A percentile compares a stretch with the other conserved stretches of the same genome.
These are phyloP conservation scores for Otolemur crassicaudatus DNA, from an alignment of 2,797 vertebrate species.

Conservation along the genomic window DNA sequence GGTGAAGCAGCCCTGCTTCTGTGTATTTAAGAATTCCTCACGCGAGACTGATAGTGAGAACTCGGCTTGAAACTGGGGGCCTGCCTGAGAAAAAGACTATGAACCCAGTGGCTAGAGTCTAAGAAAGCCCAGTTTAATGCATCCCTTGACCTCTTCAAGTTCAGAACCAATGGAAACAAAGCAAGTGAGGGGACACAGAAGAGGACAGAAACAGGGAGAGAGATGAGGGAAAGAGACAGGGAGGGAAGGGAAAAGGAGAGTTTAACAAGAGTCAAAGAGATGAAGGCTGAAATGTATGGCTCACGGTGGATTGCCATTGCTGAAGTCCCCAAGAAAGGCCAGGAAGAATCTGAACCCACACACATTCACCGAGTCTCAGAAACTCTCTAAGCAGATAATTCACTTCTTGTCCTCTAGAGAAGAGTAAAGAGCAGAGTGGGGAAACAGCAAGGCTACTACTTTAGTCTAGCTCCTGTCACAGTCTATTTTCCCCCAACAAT, in stretches of 20 bases:
- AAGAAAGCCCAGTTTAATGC: not conserved
- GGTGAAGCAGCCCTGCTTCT: not conserved
- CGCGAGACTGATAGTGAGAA: not conserved
- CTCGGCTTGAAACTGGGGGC: not conserved
- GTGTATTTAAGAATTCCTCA: not conserved
- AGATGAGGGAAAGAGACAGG: too few species aligned
- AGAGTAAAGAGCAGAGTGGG: not conserved
- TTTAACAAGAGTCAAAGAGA: not conserved
- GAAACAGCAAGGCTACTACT: not conserved
- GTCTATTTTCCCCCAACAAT: not conserved
- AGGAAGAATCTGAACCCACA: not conserved
- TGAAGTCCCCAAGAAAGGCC: not conserved
- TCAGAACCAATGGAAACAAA: not conserved
- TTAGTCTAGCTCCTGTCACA: not conserved
- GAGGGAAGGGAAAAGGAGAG: not conserved
- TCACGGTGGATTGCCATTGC: not conserved
- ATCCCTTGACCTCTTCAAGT: not conserved
- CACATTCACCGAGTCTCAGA: not conserved
- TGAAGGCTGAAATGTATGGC: not conserved
- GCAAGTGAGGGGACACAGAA: rapidly evolving
- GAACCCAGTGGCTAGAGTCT: not conserved
- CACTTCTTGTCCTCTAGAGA: not conserved
- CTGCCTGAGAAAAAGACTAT: not conserved
- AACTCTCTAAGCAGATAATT: not conserved
- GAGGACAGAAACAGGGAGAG: not conserved